Base-by-base conservation (phyloP, 2,888 invertebrate genomes). In the Agriopis aurantiaria region DNA sequence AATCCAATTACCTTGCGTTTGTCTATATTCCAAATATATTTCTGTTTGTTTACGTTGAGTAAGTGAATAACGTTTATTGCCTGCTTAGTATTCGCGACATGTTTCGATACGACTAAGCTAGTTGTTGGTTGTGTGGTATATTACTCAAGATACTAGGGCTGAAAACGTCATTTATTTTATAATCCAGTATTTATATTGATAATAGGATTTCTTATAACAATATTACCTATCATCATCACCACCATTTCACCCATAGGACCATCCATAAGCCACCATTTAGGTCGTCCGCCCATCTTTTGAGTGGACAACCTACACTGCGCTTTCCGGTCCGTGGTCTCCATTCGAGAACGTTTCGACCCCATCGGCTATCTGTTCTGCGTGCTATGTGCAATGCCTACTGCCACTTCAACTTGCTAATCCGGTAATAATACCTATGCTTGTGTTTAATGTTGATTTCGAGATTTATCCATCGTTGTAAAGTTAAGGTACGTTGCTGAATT, bases 31-130 rank as follows among this genome's bases (percentile, higher is more conserved):
- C 67, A 69, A 74, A 81, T 82, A 78, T 78, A 79, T 78, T 72
- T 70, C 73, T 74, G 74, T 81, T 80, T 82, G 82, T 84, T 83
- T 86, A 82, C 82, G 80, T 78, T 71, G 69, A 71, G 76, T 83
- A 80, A 86, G 85, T 77, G 76, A 77, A 77, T 80, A 82, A 81
- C 80, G 78, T 80, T 85, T 83, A 84, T 84, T 80, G 78, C 79
- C 82, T 82, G 75, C 77, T 86, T 84, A 80, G 79, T 83, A 87
- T 86, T 86, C 83, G 75, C 74, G 71, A 71, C 68, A 74, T 69
- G 75, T 71, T 71, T 75, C 71, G 51, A 73, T 80, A 78, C 75
- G 73, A 68, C 76, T 64, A 59, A 61, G 41, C 65, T 66, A 65
- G 61, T 48, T 65, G 59, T 70, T 49, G 58, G 62, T 53, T 52